Conservation (phyloP, 2,113 vertebrate genomes). For the Chionomys nivalis region DNA sequence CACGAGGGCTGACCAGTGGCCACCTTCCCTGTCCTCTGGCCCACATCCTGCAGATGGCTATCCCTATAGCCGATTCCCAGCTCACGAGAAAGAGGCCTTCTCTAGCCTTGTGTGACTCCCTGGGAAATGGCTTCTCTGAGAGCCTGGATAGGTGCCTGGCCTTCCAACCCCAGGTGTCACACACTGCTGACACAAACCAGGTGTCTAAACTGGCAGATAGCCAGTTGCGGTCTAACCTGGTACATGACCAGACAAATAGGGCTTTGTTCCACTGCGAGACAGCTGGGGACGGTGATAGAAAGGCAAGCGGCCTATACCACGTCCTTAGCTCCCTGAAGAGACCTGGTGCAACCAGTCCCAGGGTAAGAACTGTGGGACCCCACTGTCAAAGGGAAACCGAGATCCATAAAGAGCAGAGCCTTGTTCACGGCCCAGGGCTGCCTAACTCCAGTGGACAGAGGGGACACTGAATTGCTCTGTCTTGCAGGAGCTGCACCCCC, state of each 20-base stretch:
- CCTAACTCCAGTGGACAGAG: background rate
- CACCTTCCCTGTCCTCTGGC: too few relatives aligned
- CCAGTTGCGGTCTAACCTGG: too few relatives aligned
- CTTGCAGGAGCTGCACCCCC: background rate
- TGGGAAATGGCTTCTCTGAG: background rate
- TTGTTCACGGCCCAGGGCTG: background rate
- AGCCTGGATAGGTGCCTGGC: too few relatives aligned
- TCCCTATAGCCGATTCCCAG: background rate
- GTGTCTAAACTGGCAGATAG: background rate
- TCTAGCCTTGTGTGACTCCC: too few relatives aligned
- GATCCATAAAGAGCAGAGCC: background rate
- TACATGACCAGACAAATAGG: too few relatives aligned
- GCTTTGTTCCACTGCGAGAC: background rate
- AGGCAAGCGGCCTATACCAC: rapidly evolving
- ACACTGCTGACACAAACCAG: background rate
- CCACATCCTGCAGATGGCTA: background rate
- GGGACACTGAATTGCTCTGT: background rate
- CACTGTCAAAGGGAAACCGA: background rate
- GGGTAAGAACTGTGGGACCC: rapidly evolving
- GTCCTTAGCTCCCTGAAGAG: background rate
- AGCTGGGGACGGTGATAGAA: background rate
- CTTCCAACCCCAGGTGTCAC: rapidly evolving
- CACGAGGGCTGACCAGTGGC: background rate
- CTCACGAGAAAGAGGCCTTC: background rate
- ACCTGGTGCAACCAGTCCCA: background rate